Evolutionary conservation across 2,888 invertebrate species (phyloP).

Genomic region (Syritta pipiens): DNA sequence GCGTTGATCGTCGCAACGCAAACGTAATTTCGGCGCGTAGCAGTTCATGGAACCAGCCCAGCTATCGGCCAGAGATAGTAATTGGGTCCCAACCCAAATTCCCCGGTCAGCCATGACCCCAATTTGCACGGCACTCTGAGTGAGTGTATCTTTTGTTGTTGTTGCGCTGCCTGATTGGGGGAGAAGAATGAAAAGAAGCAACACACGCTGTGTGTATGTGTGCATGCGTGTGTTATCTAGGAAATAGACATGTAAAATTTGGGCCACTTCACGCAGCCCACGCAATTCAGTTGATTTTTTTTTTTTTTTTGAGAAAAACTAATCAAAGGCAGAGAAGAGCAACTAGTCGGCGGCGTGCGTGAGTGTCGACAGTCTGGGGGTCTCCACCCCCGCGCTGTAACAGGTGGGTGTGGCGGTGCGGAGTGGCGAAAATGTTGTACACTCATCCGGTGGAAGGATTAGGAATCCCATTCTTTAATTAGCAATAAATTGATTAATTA

Average conservation of each 20-base stretch:
- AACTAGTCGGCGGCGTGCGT: slow-evolving; percentile 34
- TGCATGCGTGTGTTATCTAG: slow-evolving; percentile 50
- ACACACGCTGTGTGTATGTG: slow-evolving; percentile 26
- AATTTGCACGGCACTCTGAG: slow-evolving; percentile 25
- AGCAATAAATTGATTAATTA: slow-evolving; percentile 2
- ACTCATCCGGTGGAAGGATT: not conserved
- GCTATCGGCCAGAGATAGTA: slow-evolving; percentile 16
- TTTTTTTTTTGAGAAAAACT: slow-evolving; percentile 26
- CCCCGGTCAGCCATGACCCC: slow-evolving; percentile 55
- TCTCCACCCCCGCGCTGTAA: slow-evolving; percentile 1
- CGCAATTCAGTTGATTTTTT: too few relatives aligned
- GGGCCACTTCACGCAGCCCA: slow-evolving; percentile 55
- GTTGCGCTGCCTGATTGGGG: slow-evolving; percentile 13
- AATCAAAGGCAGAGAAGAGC: slow-evolving; percentile 10
- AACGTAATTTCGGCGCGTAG: slow-evolving; percentile 23
- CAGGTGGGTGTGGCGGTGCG: slow-evolving; percentile 25
- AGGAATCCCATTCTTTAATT: not conserved
- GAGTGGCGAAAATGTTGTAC: slow-evolving; percentile 4
- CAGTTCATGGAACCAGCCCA: slow-evolving; percentile 28
- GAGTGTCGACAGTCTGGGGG: too few relatives aligned
- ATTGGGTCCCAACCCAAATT: slow-evolving; percentile 59
- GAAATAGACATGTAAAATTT: slow-evolving; percentile 54
- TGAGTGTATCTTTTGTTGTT: slow-evolving; percentile 20
- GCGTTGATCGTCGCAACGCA: not conserved
- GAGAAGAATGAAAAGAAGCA: slow-evolving; percentile 3